Evolutionary conservation across 2,113 vertebrate species (phyloP), one percentile per base, ranked within the genome.

Genomic region (Neotoma lepida): DNA sequence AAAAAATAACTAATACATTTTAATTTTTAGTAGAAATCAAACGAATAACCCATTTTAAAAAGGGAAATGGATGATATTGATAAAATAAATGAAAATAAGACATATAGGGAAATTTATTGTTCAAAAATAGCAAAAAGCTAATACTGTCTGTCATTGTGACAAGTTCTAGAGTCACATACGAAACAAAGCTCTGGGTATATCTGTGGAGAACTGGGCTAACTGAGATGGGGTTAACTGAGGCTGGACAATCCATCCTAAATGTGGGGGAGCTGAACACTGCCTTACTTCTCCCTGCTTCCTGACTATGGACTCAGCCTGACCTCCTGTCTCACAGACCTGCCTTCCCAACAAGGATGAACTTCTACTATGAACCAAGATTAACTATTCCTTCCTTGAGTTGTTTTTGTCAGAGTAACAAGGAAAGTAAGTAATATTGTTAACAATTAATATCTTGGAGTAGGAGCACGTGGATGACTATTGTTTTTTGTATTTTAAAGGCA

Each of bases 61-160:
- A 76, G 26, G 14, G 24, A 56, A 15, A 24, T 54, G 10, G 1
- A 35, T 89, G 58, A 78, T 73, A 33, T 4, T 54, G 17, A 58
- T 28, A 86, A 2, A 46, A 35, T 35, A 22, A 49, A 15, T 76
- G 35, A 87, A 91, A 93, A 68, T 39, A 91, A 77, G 35, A 51
- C 0, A 58, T 22, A 6, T 4, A 30, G 3, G 1, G 0, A 61
- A 46, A 78, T 66, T 26, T 26, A 54, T 15, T 12, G 30, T 30
- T 63, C 26, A 84, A 78, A 95, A 90, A 18, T 8, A 78, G 33
- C 7, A 74, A 76, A 30, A 44, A 12, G 39, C 22, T 58, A 28
- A 28, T 54, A 5, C 4, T 24, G 68, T 44, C 71, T 61, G 33
- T 41, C 54, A 82, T 39, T 3, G 1, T 58, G 35, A 35, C 17